These are phyloP conservation scores for Phengaris alcon DNA, from an alignment of 2,888 invertebrate species.

Conservation along the genomic window DNA sequence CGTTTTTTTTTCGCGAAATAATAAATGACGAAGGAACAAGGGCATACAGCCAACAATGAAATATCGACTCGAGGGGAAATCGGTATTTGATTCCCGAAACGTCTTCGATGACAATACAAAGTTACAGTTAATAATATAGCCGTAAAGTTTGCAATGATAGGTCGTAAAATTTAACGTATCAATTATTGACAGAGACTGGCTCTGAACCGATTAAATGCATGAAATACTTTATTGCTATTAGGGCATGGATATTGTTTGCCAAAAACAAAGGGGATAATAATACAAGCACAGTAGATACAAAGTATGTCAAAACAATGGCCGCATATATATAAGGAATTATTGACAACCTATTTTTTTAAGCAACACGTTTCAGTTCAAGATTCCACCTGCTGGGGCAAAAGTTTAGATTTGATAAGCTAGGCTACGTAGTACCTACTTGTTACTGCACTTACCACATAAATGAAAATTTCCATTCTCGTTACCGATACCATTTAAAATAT, in stretches of 20 bases:
- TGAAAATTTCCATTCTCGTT: neutral
- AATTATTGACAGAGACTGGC: slow-evolving; percentile 43
- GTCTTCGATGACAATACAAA: slow-evolving; percentile 33
- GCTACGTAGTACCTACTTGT: neutral
- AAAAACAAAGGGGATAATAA: neutral
- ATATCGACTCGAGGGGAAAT: slow-evolving; percentile 50
- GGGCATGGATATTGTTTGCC: slow-evolving; percentile 8
- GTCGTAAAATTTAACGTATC: slow-evolving; percentile 48
- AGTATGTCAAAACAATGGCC: neutral
- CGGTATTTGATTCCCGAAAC: slow-evolving; percentile 37
- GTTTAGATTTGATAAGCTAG: neutral
- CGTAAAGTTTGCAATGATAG: slow-evolving; percentile 43
- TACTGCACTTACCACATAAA: neutral
- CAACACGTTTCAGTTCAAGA: neutral
- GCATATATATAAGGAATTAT: neutral
- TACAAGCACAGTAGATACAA: neutral
- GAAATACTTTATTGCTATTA: neutral
- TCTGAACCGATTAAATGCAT: slow-evolving; percentile 4
- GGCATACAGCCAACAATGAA: slow-evolving; percentile 51
- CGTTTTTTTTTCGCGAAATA: slow-evolving; percentile 58
- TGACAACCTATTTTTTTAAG: neutral
- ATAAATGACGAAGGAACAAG: slow-evolving; percentile 54
- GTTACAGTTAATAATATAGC: slow-evolving; percentile 39
- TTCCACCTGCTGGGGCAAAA: neutral
- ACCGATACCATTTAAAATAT: slow-evolving; percentile 27